phyloP scores from a whole-genome alignment of 2,113 vertebrate genomes.

The Anser brachyrhynchus region DNA sequence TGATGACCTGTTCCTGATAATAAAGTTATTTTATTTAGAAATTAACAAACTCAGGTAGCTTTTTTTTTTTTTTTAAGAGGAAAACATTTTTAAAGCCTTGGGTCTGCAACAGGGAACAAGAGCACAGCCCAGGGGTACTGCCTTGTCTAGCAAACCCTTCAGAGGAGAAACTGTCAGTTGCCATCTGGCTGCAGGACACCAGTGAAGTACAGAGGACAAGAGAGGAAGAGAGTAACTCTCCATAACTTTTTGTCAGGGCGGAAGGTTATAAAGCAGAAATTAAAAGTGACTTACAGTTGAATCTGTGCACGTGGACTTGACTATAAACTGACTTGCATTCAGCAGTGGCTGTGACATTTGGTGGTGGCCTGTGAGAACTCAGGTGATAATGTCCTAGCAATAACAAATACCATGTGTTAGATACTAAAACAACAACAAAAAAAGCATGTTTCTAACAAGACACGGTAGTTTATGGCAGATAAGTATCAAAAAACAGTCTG shows the following conservation, averaged over 20 bases:
- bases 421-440: background rate
- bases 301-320: background rate
- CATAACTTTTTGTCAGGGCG: background rate
- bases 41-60: background rate
- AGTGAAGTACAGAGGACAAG: background rate
- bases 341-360: background rate
- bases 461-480: background rate
- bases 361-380: background rate
- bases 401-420: background rate
- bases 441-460: background rate
- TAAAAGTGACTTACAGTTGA: conserved; percentile 21
- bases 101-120: background rate
- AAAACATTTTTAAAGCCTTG: background rate
- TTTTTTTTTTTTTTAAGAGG: too few relatives aligned
- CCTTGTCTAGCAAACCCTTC: background rate
- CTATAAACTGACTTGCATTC: background rate
- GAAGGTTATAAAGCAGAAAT: background rate
- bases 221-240: background rate
- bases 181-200: background rate
- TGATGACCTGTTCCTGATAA: background rate
- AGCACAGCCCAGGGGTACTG: background rate
- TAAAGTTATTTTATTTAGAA: background rate
- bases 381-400: background rate
- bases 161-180: background rate
- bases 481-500: background rate